Base-by-base conservation (phyloP, 2,888 invertebrate species). In the Synanthedon myopaeformis region DNA sequence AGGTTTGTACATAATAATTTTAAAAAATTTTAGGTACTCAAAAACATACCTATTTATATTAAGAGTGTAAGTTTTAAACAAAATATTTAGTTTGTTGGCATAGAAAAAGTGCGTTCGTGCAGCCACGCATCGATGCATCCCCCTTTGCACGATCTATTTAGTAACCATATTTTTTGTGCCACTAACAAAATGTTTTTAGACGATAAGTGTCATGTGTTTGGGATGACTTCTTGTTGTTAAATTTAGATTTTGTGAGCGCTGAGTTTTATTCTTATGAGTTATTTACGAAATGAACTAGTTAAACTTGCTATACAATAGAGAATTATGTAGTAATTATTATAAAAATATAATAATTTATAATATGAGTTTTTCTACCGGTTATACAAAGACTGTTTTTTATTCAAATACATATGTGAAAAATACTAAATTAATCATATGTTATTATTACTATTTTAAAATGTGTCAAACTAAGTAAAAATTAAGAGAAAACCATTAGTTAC, bases 191-290 rank as follows among this genome's bases (percentile, higher is more conserved):
- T 49, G 17, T 49, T 17, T 17, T 23, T 49, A 49, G 49, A 49
- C 49, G 49, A 49, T 49, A 49, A 49, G 45, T 14, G 45, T 45
- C 45, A 45, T 45, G 45, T 45, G 45, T 45, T 45, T 61, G 61
- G 64, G 65, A 51, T 53, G 61, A 60, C 56, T 61, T 63, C 59
- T 59, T 60, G 61, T 59, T 67, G 67, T 67, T 49, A 19, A 49
- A 17, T 49, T 49, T 49, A 19, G 49, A 41, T 53, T 42, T 50
- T 23, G 19, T 41, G 50, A 50, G 23, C 35, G 28, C 50, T 19
- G 50, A 50, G 41, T 53, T 53, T 42, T 49, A 48, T 49, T 49
- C 14, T 45, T 13, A 14, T 45, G 45, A 45, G 45, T 45, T 45
- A 6, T 14, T 45, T 45, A 45, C 14, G 45, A 45, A 14, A 14